Evolutionary conservation across 2,113 vertebrate genomes (phyloP).

Genomic region (Tenrec ecaudatus): DNA sequence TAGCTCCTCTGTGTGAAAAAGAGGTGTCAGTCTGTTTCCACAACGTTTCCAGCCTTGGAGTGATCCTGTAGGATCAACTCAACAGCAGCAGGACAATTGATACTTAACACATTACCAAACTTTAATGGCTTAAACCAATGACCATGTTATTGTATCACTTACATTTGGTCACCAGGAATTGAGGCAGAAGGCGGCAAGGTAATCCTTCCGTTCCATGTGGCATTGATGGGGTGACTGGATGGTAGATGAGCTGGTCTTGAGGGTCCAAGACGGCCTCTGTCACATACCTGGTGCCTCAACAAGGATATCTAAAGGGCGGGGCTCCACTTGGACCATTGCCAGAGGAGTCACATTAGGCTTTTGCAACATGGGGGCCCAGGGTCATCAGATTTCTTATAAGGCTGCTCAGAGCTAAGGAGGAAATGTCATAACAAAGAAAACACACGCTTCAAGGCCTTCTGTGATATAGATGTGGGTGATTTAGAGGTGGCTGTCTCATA

Average conservation of each 20-base stretch:
- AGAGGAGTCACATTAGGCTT: accelerated
- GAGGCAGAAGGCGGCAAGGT: neutral
- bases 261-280: neutral
- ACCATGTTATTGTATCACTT: neutral
- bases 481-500: too few species aligned
- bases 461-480: too few species aligned
- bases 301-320: neutral
- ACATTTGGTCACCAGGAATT: neutral
- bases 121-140: neutral
- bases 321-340: too few species aligned
- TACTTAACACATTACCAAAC: neutral
- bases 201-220: neutral
- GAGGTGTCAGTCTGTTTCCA: neutral
- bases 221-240: neutral
- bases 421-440: neutral
- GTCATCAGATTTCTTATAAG: neutral
- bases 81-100: neutral
- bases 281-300: neutral
- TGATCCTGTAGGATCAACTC: neutral
- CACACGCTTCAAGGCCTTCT: neutral
- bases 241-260: neutral
- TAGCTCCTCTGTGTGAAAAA: neutral
- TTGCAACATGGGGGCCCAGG: neutral
- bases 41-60: neutral
- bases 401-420: neutral